phyloP scores from a whole-genome alignment of 1,140 invertebrate species.

The Drosophila nannoptera region DNA sequence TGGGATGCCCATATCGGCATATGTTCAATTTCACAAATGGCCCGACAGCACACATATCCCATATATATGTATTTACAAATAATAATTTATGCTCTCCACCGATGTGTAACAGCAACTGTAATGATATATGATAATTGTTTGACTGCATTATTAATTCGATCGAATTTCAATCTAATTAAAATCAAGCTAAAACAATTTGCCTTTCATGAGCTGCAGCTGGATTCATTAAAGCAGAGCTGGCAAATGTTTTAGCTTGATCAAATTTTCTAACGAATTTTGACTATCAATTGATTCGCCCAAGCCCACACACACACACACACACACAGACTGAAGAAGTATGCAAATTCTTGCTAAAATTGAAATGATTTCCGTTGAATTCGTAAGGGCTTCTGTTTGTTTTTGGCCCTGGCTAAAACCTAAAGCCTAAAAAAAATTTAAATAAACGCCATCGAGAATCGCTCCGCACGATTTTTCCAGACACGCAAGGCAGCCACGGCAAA shows the following conservation, averaged over 20 bases:
- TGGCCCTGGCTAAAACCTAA: constrained; percentile 66
- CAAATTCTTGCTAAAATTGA: constrained; percentile 61
- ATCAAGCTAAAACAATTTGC: no score
- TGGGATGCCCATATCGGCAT: constrained; percentile 10
- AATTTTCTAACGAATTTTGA: constrained; percentile 48
- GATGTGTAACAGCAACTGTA: background rate
- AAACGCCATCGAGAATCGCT: constrained; percentile 49
- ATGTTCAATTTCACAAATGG: constrained; percentile 26
- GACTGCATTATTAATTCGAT: background rate
- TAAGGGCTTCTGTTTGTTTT: constrained; percentile 60
- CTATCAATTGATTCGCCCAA: constrained; percentile 44
- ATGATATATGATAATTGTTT: background rate
- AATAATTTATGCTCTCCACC: background rate
- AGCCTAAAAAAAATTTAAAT: constrained; percentile 75
- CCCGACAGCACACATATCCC: background rate
- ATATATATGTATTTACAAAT: background rate
- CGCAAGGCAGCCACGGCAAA: constrained; percentile 39
- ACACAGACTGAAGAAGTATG: constrained; percentile 19
- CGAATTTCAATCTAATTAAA: no score
- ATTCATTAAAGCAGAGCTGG: constrained; percentile 20
- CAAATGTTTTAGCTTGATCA: constrained; percentile 43
- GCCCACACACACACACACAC: constrained; percentile 12
- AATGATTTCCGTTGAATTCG: constrained; percentile 68
- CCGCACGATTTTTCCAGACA: constrained; percentile 24
- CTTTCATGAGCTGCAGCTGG: no score